phyloP scores from a whole-genome alignment of 2,797 vertebrate species.

The Erethizon dorsatum region DNA sequence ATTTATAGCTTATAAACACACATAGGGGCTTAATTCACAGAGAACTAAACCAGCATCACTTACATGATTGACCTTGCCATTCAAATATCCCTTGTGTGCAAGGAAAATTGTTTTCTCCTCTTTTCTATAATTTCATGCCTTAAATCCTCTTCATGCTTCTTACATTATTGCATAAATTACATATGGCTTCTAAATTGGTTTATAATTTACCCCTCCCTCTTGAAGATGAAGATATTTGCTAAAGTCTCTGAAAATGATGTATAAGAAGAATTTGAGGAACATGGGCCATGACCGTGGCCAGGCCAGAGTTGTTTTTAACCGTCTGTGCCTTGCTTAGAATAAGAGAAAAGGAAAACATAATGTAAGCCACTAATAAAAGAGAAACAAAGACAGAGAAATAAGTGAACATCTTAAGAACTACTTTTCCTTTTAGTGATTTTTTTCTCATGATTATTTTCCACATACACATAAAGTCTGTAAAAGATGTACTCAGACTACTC shows the following conservation, averaged over 20 bases:
- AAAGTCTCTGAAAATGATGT: conserved; percentile 16
- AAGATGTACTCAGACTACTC: background rate
- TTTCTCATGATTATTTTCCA: conserved; percentile 8
- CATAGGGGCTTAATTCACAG: background rate
- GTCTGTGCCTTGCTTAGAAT: background rate
- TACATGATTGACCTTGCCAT: background rate
- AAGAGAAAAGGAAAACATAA: background rate
- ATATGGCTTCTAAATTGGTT: conserved; percentile 40
- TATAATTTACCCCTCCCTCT: conserved; percentile 38
- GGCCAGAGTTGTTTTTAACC: background rate
- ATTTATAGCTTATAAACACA: conserved; percentile 47
- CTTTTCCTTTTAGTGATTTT: conserved; percentile 25
- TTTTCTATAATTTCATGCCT: conserved; percentile 62
- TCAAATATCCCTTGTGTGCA: background rate
- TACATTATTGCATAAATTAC: conserved; percentile 57
- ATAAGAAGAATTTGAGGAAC: conserved; percentile 5
- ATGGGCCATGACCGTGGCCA: background rate
- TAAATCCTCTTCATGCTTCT: conserved; percentile 45
- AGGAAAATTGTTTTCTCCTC: conserved; percentile 55
- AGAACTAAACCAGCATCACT: background rate
- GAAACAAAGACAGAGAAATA: background rate
- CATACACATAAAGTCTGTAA: background rate
- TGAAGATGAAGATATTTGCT: background rate
- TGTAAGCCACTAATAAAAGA: background rate
- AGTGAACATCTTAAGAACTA: background rate